Conservation (phyloP, 2,797 vertebrate species). For the Crenichthys baileyi region DNA sequence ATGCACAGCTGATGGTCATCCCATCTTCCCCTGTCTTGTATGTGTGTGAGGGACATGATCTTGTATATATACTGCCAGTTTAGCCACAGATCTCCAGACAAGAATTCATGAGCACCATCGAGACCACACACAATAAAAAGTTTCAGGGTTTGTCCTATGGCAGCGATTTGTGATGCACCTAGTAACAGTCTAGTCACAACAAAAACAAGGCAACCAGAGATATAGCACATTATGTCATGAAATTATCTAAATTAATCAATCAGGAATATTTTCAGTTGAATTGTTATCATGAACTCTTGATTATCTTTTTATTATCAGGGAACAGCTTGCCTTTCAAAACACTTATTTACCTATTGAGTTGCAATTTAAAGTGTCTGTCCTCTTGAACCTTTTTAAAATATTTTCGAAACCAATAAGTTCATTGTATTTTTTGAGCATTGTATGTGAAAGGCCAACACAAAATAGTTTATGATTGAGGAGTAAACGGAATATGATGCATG, state of each 20-base stretch:
- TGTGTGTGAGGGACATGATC: constrained; percentile 18
- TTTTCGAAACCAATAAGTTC: background rate
- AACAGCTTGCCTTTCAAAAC: background rate
- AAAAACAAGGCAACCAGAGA: constrained; percentile 9
- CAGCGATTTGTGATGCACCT: background rate
- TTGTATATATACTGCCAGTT: constrained; percentile 46
- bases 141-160: constrained; percentile 2
- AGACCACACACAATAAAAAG: constrained; percentile 39
- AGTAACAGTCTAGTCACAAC: constrained; percentile 5
- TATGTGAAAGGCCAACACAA: no score
- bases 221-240: background rate
- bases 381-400: background rate
- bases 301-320: background rate
- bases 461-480: no score
- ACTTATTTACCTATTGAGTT: background rate
- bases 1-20: constrained; percentile 53
- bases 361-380: background rate
- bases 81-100: constrained; percentile 43
- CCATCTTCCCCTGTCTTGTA: constrained; percentile 42
- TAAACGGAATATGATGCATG: no score
- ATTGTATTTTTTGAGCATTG: background rate
- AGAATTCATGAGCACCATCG: constrained; percentile 42
- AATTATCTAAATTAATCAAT: background rate
- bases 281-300: background rate
- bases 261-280: background rate